Percentiles rank a stretch among this genome's conserved stretches.
These are phyloP conservation scores for Graptemys geographica DNA, from an alignment of 2,797 vertebrate genomes.

Conservation along the genomic window DNA sequence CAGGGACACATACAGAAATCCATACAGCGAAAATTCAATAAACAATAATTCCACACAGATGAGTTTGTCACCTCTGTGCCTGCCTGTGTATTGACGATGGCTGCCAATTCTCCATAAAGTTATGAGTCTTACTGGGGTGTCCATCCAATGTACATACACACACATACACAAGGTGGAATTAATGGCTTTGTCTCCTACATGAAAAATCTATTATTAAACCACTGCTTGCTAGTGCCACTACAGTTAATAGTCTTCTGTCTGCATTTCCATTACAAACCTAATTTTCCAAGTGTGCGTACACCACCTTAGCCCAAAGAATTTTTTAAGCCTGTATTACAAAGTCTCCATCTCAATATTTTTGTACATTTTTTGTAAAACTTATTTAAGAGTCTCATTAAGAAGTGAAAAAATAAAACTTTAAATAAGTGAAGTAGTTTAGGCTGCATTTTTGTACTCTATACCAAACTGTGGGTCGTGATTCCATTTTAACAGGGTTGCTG, in stretches of 20 bases:
- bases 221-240: slow-evolving; percentile 73
- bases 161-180: neutral
- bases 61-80: slow-evolving; percentile 57
- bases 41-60: slow-evolving; percentile 60
- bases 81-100: slow-evolving; percentile 52
- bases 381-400: neutral
- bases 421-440: neutral
- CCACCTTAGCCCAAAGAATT: neutral
- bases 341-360: slow-evolving; percentile 42
- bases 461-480: too few species aligned
- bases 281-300: neutral
- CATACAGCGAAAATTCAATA: slow-evolving; percentile 60
- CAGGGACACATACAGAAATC: slow-evolving; percentile 29
- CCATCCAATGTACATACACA: slow-evolving; percentile 44
- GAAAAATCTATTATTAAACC: slow-evolving; percentile 74
- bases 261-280: slow-evolving; percentile 9
- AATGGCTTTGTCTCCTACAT: slow-evolving; percentile 63
- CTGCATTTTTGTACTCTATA: neutral
- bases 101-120: slow-evolving; percentile 65
- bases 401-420: accelerated
- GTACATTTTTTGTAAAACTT: neutral
- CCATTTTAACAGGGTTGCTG: too few species aligned
- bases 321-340: neutral
- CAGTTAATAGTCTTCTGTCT: slow-evolving; percentile 60
- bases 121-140: slow-evolving; percentile 44